A percentile compares a stretch with the other conserved stretches of the same genome.
phyloP scores from a whole-genome alignment of 2,797 vertebrate species.

The Sparus aurata region DNA sequence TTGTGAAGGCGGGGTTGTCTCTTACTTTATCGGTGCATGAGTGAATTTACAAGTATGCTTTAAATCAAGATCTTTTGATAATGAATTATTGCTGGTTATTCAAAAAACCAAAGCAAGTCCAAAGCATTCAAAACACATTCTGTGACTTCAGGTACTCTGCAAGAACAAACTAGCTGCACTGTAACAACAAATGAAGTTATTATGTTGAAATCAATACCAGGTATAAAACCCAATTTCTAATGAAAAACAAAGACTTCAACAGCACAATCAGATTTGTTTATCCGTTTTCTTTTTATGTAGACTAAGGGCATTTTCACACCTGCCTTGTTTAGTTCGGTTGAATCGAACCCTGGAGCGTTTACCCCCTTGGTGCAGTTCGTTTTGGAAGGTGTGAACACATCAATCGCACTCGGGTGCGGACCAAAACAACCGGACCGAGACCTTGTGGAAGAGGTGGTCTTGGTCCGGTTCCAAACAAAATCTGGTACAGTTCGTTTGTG shows the following conservation, averaged over 20 bases:
- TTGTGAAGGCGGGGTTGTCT: neutral
- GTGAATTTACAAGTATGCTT: neutral
- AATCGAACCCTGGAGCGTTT: too few relatives aligned
- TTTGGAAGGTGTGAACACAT: too few relatives aligned
- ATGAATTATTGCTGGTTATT: neutral
- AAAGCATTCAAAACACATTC: neutral
- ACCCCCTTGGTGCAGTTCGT: too few relatives aligned
- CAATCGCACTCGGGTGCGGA: too few relatives aligned
- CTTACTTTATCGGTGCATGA: neutral
- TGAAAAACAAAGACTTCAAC: constrained; percentile 13
- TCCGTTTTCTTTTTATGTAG: neutral
- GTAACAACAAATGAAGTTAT: constrained; percentile 1
- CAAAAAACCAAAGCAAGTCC: neutral
- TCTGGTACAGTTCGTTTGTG: too few relatives aligned
- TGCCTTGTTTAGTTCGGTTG: too few relatives aligned
- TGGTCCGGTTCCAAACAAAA: too few relatives aligned
- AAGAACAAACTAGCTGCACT: neutral
- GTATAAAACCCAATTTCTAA: neutral
- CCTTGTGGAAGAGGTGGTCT: too few relatives aligned
- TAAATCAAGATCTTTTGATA: neutral
- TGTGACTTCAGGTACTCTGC: neutral
- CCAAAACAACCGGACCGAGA: too few relatives aligned
- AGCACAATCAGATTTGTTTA: constrained; percentile 9
- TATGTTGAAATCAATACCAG: neutral
- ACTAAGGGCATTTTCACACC: too few relatives aligned